Evolutionary conservation across 2,113 vertebrate genomes (phyloP).

Genomic region (Ondatra zibethicus): DNA sequence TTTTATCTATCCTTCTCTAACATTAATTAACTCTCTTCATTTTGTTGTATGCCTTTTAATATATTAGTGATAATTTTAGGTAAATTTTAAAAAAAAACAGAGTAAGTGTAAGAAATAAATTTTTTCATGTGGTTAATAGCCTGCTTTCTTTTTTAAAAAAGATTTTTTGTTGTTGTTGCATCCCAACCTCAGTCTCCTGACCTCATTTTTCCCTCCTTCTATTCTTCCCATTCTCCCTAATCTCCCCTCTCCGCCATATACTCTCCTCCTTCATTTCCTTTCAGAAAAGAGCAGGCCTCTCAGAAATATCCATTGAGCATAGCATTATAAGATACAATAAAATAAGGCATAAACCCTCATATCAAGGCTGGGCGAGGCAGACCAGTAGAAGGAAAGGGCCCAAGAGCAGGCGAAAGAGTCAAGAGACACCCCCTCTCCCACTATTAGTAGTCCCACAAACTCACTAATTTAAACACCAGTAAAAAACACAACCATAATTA

Average conservation of each 20-base stretch:
- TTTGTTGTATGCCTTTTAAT: constrained; percentile 36
- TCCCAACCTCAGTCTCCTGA: neutral
- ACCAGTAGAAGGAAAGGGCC: neutral
- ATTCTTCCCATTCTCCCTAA: neutral
- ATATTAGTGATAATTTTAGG: constrained; percentile 29
- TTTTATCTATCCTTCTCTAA: neutral
- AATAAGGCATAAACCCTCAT: neutral
- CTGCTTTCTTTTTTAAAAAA: neutral
- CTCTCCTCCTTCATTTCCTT: neutral
- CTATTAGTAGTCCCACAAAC: neutral
- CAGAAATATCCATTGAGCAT: neutral
- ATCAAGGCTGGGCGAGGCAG: neutral
- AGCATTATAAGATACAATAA: neutral
- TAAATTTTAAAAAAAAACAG: constrained; percentile 32
- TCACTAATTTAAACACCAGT: neutral
- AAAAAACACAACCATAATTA: neutral
- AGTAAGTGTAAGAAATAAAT: constrained; percentile 45
- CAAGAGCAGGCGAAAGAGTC: neutral
- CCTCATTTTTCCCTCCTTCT: neutral
- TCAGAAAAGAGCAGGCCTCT: neutral
- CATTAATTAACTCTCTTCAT: neutral
- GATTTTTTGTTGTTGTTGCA: neutral
- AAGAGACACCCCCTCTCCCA: neutral
- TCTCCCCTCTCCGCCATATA: neutral
- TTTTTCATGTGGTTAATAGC: neutral